Evolutionary conservation across 1,140 invertebrate genomes (phyloP).

Genomic region (Drosophila insularis): DNA sequence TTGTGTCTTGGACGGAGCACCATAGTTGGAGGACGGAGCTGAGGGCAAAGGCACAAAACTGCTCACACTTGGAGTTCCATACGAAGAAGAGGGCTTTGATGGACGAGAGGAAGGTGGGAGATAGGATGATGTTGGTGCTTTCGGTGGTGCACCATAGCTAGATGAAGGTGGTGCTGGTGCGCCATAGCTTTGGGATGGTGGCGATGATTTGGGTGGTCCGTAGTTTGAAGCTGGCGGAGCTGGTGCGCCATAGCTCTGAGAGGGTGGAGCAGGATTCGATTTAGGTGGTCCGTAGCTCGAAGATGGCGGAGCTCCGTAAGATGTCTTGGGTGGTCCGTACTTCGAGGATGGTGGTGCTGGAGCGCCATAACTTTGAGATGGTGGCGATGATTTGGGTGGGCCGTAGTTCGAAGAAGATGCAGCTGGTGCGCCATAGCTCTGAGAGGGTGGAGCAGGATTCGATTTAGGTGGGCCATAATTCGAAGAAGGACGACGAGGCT

Average conservation of each 20-base stretch:
- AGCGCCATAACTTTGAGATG: conserved; percentile 82
- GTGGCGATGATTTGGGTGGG: conserved; percentile 68
- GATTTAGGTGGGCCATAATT: conserved; percentile 55
- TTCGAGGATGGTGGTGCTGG: conserved; percentile 81
- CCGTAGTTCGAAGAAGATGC: conserved; percentile 76
- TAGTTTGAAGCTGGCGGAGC: conserved; percentile 74
- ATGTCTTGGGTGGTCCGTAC: conserved; percentile 80
- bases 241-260: conserved; percentile 23
- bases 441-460: conserved; percentile 63
- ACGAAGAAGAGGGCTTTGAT: conserved; percentile 59
- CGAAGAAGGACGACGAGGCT: conserved; percentile 69
- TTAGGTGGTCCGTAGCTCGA: conserved; percentile 73
- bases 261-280: conserved; percentile 58
- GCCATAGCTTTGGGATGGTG: conserved; percentile 73
- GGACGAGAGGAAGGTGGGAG: conserved; percentile 53
- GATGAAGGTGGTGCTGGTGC: conserved; percentile 80
- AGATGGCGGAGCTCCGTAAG: conserved; percentile 68
- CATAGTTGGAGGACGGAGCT: conserved; percentile 75
- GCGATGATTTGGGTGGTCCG: conserved; percentile 69
- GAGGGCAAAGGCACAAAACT: conserved; percentile 80
- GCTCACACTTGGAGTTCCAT: conserved; percentile 77
- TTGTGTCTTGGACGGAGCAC: conserved; percentile 73
- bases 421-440: conserved; percentile 14
- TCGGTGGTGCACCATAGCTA: conserved; percentile 80
- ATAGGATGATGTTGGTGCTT: conserved; percentile 66